These are phyloP conservation scores for Sminthurinus aureus DNA, from an alignment of 2,888 invertebrate species.

Conservation along the genomic window DNA sequence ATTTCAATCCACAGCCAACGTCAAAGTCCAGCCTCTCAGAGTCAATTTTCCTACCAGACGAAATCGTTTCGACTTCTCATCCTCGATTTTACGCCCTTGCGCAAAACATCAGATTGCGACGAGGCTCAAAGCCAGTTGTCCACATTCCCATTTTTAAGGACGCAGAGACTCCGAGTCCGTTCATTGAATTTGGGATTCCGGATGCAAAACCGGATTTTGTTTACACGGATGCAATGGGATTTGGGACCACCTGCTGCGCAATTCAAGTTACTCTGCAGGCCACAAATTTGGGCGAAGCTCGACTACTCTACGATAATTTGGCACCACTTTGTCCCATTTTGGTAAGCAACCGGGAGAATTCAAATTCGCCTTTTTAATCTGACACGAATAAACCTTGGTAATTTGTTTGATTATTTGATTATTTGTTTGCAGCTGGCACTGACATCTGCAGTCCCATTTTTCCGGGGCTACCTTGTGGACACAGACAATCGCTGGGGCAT, in stretches of 20 bases:
- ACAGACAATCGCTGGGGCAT: conserved; percentile 98
- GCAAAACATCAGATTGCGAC: too few relatives aligned
- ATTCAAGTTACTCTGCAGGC: conserved; percentile 96
- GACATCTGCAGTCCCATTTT: conserved; percentile 95
- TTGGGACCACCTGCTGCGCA: conserved; percentile 99
- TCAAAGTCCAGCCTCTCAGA: too few relatives aligned
- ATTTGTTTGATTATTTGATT: not conserved
- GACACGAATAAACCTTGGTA: not conserved
- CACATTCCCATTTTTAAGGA: conserved; percentile 88
- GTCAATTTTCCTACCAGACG: too few relatives aligned
- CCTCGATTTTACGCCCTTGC: too few relatives aligned
- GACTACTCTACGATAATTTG: conserved; percentile 95
- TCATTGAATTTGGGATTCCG: conserved; percentile 72
- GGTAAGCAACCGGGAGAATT: conserved; percentile 70
- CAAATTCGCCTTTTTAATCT: too few relatives aligned
- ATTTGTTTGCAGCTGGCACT: conserved; percentile 78
- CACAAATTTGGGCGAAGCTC: conserved; percentile 94
- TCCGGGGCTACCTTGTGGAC: conserved; percentile 92
- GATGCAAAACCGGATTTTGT: conserved; percentile 83
- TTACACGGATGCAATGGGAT: conserved; percentile 99
- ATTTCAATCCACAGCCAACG: too few relatives aligned
- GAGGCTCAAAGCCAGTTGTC: too few relatives aligned
- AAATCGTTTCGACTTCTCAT: too few relatives aligned
- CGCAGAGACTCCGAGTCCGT: conserved; percentile 82
- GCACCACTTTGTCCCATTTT: conserved; percentile 97